Evolutionary conservation across 2,113 vertebrate genomes (phyloP).

Genomic region (Phocoena sinus): DNA sequence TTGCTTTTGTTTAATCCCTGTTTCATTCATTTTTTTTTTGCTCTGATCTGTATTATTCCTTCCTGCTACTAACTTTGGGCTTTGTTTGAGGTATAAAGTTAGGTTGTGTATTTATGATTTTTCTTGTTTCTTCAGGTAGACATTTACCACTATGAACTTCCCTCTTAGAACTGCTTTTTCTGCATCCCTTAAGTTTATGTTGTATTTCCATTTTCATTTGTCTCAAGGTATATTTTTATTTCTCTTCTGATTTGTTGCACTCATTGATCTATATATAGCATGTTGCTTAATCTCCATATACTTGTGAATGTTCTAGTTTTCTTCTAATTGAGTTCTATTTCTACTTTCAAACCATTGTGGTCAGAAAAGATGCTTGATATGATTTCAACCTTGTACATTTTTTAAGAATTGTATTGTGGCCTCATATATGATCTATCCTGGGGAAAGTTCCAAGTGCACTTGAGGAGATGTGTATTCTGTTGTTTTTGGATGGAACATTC

Average conservation of each 20-base stretch:
- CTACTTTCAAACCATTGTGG: not conserved
- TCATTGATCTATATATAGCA: not conserved
- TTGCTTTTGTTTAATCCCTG: not conserved
- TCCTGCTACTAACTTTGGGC: not conserved
- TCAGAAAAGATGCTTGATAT: not conserved
- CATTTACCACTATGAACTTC: not conserved
- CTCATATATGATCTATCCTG: not conserved
- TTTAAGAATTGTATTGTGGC: not conserved
- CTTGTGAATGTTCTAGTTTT: not conserved
- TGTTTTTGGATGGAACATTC: not conserved
- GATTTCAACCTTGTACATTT: not conserved
- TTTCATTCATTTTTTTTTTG: not conserved
- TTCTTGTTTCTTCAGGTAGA: not conserved
- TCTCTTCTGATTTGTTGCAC: not conserved
- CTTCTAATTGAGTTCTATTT: not conserved
- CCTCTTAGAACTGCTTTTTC: not conserved
- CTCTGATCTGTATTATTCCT: not conserved
- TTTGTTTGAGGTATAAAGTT: not conserved
- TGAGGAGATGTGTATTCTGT: not conserved
- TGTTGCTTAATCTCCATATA: not conserved
- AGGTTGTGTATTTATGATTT: not conserved
- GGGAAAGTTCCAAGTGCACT: not conserved
- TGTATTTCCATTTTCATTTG: not conserved
- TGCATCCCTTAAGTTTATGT: not conserved
- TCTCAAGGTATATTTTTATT: not conserved